Evolutionary conservation across 1,140 invertebrate species (phyloP).

Genomic region (Anadara kagoshimensis): DNA sequence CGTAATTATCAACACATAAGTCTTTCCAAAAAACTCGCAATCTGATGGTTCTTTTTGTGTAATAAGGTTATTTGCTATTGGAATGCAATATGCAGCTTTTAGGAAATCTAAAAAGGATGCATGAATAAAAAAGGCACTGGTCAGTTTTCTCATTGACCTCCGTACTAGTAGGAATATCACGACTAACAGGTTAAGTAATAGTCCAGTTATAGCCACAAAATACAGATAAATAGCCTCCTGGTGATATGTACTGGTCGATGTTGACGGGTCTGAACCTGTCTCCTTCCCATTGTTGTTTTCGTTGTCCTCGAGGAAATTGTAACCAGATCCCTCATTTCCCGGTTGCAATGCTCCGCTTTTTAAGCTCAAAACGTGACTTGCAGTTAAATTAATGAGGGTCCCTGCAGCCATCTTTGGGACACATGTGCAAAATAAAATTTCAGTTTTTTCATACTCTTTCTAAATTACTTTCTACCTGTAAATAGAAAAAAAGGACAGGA

Average conservation of each 20-base stretch:
- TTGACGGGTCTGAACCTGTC: too few relatives aligned
- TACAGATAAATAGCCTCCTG: constrained; percentile 71
- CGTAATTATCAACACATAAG: constrained; percentile 69
- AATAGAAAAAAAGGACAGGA: too few relatives aligned
- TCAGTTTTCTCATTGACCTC: constrained; percentile 62
- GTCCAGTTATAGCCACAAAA: constrained; percentile 63
- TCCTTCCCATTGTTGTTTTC: too few relatives aligned
- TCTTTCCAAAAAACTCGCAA: constrained; percentile 67
- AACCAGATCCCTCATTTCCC: too few relatives aligned
- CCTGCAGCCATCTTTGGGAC: too few relatives aligned
- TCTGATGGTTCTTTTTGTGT: constrained; percentile 58
- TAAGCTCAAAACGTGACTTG: too few relatives aligned
- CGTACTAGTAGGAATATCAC: constrained; percentile 61
- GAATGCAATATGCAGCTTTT: constrained; percentile 71
- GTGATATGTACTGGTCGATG: constrained; percentile 39
- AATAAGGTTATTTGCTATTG: constrained; percentile 70
- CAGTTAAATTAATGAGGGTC: too few relatives aligned
- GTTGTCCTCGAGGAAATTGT: too few relatives aligned
- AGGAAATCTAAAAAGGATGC: constrained; percentile 69
- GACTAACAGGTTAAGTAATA: constrained; percentile 68
- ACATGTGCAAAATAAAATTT: too few relatives aligned
- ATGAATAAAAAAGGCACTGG: constrained; percentile 67
- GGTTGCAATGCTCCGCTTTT: too few relatives aligned
- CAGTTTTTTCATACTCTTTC: too few relatives aligned
- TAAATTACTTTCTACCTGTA: too few relatives aligned